A percentile compares a stretch with the other conserved stretches of the same genome.
These are phyloP conservation scores for Drosophila littoralis DNA, from an alignment of 1,140 invertebrate species.

Conservation along the genomic window DNA sequence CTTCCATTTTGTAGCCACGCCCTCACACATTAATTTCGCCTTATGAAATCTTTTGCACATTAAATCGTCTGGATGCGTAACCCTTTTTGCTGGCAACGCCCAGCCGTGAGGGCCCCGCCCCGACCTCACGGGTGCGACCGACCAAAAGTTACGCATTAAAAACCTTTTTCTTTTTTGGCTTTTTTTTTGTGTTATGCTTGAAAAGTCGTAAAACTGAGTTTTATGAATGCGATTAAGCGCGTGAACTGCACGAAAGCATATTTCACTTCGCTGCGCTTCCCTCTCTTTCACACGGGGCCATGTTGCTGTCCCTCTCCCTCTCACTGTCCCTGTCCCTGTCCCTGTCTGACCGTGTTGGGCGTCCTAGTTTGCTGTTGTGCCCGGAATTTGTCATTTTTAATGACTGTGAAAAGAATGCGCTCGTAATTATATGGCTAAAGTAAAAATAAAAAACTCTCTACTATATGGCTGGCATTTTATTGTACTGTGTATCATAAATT, in stretches of 20 bases:
- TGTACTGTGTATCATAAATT: slow-evolving; percentile 65
- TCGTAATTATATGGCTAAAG: slow-evolving; percentile 73
- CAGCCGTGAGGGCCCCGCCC: slow-evolving; percentile 4
- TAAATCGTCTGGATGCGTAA: slow-evolving; percentile 47
- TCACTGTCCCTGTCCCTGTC: too few species aligned
- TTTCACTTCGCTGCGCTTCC: slow-evolving; percentile 51
- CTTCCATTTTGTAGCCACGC: slow-evolving; percentile 10
- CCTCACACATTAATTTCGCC: slow-evolving; percentile 53
- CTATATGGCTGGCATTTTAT: slow-evolving; percentile 59
- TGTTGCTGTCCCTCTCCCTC: slow-evolving; percentile 3
- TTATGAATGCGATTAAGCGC: slow-evolving; percentile 81
- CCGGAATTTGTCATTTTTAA: slow-evolving; percentile 82
- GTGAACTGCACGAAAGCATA: slow-evolving; percentile 78
- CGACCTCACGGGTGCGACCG: not conserved
- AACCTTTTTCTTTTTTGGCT: slow-evolving; percentile 47
- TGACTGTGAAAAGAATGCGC: slow-evolving; percentile 79
- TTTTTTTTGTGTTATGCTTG: slow-evolving; percentile 46
- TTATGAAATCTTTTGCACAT: slow-evolving; percentile 67
- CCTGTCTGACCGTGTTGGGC: slow-evolving; percentile 1
- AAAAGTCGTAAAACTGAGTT: slow-evolving; percentile 80
- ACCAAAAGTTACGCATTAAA: slow-evolving; percentile 68
- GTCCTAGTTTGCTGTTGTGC: slow-evolving; percentile 67
- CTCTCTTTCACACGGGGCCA: not conserved
- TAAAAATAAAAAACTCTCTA: slow-evolving; percentile 52
- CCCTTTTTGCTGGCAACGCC: slow-evolving; percentile 14